Evolutionary conservation across 2,888 invertebrate genomes (phyloP), one percentile per base, ranked within the genome.

Genomic region (Acleris cristana): DNA sequence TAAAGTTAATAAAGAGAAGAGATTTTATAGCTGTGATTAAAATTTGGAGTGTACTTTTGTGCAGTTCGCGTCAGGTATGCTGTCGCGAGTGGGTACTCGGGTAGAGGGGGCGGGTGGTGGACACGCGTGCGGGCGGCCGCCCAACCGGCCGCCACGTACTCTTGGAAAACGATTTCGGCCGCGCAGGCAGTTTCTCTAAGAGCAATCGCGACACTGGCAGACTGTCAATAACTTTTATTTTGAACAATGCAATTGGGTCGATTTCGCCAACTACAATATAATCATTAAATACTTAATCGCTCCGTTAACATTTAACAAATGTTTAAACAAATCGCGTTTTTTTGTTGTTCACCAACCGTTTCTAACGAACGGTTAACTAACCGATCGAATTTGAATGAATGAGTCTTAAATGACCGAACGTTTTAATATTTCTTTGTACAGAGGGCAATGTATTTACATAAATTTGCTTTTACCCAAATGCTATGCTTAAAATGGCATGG

Each of bases 1-100:
- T 70, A 81, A 85, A 79, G 81, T 84, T 85, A 84, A 78, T 85
- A 82, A 88, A 90, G 87, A 89, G 87, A 84, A 84, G 88, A 90
- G 88, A 90, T 87, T 85, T 84, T 85, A 87, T 90, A 92, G 92
- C 92, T 93, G 93, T 93, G 93, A 93, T 93, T 88, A 83, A 85
- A 78, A 83, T 79, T 82, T 75, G 86, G 76, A 76, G 76, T 75
- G 90, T 90, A 92, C 89, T 91, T 90, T 91, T 90, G 91, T 92
- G 89, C 89, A 72, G 73, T 85, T 83, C 85, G 83, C 82, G 86
- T 86, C 84, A 81, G 83, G 73, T 79, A 71, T 68, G 76, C 74
- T 75, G 75, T 72, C 60, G 70, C 72, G 59, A 59, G 48, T 57
- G 70, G 49, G 60, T 65, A 60, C 26, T 71, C 70, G 73, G 56